Conservation (phyloP, 2,113 vertebrate species). For the Amia ocellicauda region DNA sequence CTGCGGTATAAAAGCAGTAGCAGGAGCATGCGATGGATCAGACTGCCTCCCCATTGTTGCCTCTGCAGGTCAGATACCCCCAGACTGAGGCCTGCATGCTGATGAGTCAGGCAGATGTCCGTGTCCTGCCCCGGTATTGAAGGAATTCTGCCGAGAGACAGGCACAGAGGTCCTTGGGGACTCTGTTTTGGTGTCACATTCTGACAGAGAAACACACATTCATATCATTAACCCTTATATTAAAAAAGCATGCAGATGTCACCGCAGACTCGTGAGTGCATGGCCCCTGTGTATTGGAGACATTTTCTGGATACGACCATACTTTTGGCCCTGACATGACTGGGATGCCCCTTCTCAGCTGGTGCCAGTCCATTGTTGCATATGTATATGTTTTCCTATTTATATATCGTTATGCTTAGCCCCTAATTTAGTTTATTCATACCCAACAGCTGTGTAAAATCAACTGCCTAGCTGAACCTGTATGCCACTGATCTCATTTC, state of each 20-base stretch:
- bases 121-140: slow-evolving; percentile 35
- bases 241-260: slow-evolving; percentile 47
- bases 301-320: slow-evolving; percentile 14
- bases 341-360: too few relatives aligned
- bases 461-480: too few relatives aligned
- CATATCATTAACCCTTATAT: slow-evolving; percentile 43
- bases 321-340: not conserved
- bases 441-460: too few relatives aligned
- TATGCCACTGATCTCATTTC: too few relatives aligned
- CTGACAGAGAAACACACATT: slow-evolving; percentile 27
- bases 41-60: slow-evolving; percentile 46
- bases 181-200: slow-evolving; percentile 36
- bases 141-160: slow-evolving; percentile 38
- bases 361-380: too few relatives aligned
- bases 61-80: slow-evolving; percentile 45
- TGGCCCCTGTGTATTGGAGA: slow-evolving; percentile 34
- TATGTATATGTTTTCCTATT: too few relatives aligned
- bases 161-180: slow-evolving; percentile 41
- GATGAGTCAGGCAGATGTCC: slow-evolving; percentile 58
- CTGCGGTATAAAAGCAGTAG: slow-evolving; percentile 41
- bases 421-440: too few relatives aligned
- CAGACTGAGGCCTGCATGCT: slow-evolving; percentile 54
- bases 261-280: slow-evolving; percentile 40
- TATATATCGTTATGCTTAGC: too few relatives aligned
- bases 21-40: slow-evolving; percentile 54